Percentiles rank a stretch among this genome's conserved stretches.
phyloP scores from a whole-genome alignment of 2,888 invertebrate genomes.

The Conus canariensis region DNA sequence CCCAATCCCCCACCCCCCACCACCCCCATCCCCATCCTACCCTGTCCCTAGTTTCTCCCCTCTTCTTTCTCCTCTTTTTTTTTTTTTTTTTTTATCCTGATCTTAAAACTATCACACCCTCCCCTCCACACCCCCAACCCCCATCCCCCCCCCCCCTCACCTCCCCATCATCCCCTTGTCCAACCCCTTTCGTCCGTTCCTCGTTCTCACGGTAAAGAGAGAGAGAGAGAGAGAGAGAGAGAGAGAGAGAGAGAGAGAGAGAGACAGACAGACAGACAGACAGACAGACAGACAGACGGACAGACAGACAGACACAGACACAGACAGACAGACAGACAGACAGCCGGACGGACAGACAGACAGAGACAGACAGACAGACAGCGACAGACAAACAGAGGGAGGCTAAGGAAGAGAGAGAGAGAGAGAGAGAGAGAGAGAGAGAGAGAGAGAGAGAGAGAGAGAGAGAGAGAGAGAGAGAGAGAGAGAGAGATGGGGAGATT shows the following conservation, averaged over 20 bases:
- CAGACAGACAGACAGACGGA: no score
- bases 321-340: neutral
- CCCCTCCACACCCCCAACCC: neutral
- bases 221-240: neutral
- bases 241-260: no score
- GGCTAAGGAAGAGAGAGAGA: neutral
- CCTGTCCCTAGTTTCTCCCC: no score
- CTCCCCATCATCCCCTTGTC: neutral
- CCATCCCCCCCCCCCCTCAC: neutral
- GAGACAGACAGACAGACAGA: no score
- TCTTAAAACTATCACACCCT: no score
- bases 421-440: neutral
- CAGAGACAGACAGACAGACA: neutral
- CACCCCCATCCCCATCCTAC: neutral
- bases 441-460: neutral
- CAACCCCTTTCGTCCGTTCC: neutral
- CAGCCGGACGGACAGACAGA: neutral
- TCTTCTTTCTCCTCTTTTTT: no score
- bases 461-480: neutral
- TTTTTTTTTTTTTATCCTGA: no score
- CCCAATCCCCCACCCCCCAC: neutral
- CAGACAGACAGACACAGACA: no score
- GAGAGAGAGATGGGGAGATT: neutral
- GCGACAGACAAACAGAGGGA: neutral
- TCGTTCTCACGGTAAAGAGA: neutral